A percentile compares a stretch with the other conserved stretches of the same genome.
These are phyloP conservation scores for Diuraphis noxia DNA, from an alignment of 1,140 invertebrate species.

Conservation along the genomic window DNA sequence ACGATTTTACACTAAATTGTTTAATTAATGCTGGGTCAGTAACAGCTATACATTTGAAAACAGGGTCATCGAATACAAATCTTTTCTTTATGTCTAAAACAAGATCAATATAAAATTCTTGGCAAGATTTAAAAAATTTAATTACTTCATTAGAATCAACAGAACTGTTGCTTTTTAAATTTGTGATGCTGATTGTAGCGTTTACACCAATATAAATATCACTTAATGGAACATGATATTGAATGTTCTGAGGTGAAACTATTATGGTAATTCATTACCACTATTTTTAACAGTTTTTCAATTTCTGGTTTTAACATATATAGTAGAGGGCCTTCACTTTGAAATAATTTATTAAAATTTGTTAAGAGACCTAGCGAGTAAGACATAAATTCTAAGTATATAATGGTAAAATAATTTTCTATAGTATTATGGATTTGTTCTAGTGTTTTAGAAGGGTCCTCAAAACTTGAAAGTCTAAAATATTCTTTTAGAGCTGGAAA, in stretches of 20 bases:
- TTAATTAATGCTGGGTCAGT: slow-evolving; percentile 44
- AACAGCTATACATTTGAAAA: slow-evolving; percentile 50
- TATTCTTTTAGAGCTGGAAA: slow-evolving; percentile 58
- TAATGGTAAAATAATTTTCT: slow-evolving; percentile 56
- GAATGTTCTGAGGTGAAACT: neutral
- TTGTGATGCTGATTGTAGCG: slow-evolving; percentile 17
- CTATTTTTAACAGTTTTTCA: slow-evolving; percentile 53
- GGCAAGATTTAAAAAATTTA: slow-evolving; percentile 18
- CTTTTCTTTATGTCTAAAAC: slow-evolving; percentile 43
- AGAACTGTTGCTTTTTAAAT: slow-evolving; percentile 35
- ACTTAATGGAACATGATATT: slow-evolving; percentile 13
- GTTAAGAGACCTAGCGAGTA: slow-evolving; percentile 57
- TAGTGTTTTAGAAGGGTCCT: slow-evolving; percentile 59
- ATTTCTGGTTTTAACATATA: slow-evolving; percentile 57
- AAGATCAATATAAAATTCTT: slow-evolving; percentile 48
- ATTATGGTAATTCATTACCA: slow-evolving; percentile 53
- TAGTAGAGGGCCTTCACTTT: slow-evolving; percentile 58
- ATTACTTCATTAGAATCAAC: neutral
- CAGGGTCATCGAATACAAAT: slow-evolving; percentile 48
- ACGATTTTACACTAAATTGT: slow-evolving; percentile 21
- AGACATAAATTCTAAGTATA: slow-evolving; percentile 59
- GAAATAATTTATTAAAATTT: slow-evolving; percentile 59
- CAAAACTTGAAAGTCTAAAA: slow-evolving; percentile 57
- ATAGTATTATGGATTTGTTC: slow-evolving; percentile 58
- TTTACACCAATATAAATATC: slow-evolving; percentile 51